These are phyloP conservation scores for Perodicticus potto DNA, from an alignment of 2,797 vertebrate genomes.

Conservation along the genomic window DNA sequence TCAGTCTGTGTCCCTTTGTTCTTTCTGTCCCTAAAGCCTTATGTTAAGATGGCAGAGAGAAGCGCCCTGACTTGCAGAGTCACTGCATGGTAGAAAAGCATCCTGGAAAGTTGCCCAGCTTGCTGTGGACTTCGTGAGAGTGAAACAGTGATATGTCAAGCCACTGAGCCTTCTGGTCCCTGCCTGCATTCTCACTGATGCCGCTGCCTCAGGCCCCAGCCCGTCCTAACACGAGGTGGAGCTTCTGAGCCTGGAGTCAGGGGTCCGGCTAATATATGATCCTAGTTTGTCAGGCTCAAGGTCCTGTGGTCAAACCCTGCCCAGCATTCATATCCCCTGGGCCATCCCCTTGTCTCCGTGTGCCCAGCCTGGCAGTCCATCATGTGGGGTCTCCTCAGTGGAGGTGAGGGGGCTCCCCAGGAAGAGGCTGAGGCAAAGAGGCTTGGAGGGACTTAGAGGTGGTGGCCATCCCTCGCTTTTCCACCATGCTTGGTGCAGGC, in stretches of 20 bases:
- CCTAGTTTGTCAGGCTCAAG: background rate
- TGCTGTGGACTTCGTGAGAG: background rate
- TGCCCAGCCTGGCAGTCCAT: background rate
- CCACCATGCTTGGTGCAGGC: background rate
- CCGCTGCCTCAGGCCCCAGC: fast-evolving
- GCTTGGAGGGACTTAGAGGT: background rate
- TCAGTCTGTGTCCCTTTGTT: background rate
- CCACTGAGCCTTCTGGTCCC: fast-evolving
- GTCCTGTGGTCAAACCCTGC: background rate
- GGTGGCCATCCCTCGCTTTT: background rate
- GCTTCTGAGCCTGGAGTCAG: background rate
- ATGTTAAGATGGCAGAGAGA: background rate
- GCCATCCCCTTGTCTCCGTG: background rate
- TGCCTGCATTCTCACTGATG: background rate
- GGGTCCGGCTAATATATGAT: no score
- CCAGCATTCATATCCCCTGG: background rate
- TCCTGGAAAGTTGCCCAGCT: fast-evolving
- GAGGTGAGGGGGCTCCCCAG: background rate
- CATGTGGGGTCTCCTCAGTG: fast-evolving
- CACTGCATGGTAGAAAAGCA: fast-evolving
- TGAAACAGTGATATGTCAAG: fast-evolving
- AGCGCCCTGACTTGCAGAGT: background rate
- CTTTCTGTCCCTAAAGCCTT: background rate
- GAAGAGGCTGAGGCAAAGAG: background rate
- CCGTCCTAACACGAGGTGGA: fast-evolving